Evolutionary conservation across 2,888 invertebrate genomes (phyloP), one percentile per base, ranked within the genome.

Genomic region (Melanotus villosus): DNA sequence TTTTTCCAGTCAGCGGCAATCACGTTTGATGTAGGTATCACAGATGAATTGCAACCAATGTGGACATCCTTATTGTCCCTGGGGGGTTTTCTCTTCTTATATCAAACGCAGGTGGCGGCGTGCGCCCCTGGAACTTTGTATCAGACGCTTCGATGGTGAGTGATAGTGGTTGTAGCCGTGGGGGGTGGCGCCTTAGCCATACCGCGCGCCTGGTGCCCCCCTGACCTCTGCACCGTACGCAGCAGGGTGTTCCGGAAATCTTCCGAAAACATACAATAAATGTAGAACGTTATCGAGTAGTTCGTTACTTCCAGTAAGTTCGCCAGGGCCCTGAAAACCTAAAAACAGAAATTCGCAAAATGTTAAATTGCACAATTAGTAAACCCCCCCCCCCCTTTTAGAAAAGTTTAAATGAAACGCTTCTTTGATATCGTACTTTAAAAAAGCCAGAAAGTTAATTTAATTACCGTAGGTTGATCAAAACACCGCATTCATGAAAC

Each of bases 211-310:
- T 80, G 80, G 2, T 76, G 72, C n/a, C 76, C 71, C 85, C 88
- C 88, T 1, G 88, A 87, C 86, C 90, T 88, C 71, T 88, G 87
- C 70, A 91, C 82, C n/a, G 91, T 90, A 26, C 89, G 86, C 73
- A 90, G 83, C 71, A 91, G 83, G 0, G 92, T 93, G 78, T 89
- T 90, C 32, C 93, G 88, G 82, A 93, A 93, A 79, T 93, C 92
- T 78, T 92, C 91, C 73, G 92, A 92, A 83, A 93, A 92, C 68
- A 92, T 87, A 81, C 92, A 93, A 84, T 93, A 93, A 70, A 93
- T 91, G 82, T 93, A 92, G 85, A 93, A 93, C 34, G 93, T 93
- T 71, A 92, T 89, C 30, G 93, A 92, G 82, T 93, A 93, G 83
- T 93, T 93, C 74, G 90, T 89, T 52, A 93, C 87, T 85, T 93